Evolutionary conservation across 2,797 vertebrate genomes (phyloP), one percentile per base, ranked within the genome.

Genomic region (Chelmon rostratus): DNA sequence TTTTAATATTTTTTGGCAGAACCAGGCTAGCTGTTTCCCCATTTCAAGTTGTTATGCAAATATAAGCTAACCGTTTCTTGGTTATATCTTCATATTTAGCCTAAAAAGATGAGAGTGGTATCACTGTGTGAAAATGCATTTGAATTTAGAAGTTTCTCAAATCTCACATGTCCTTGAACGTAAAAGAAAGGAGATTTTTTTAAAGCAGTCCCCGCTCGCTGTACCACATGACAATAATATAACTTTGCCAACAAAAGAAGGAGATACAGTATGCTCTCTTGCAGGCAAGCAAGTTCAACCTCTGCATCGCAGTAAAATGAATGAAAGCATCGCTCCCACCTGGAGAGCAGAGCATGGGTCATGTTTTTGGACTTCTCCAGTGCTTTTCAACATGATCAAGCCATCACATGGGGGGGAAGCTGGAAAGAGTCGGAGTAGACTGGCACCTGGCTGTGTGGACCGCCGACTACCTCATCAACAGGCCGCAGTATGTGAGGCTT

Each of bases 161-260:
- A 59, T 68, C 18, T 68, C n/a, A 68, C 28, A 67, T 37, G 58
- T 65, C 18, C 2, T 59, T 65, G 13, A 79, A 56, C 6, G n/a
- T 42, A 15, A 47, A 15, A 73, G 61, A 50, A 38, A 53, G 21
- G 6, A 58, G 13, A 57, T 13, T 53, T 53, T 8, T 59, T 15
- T 56, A 65, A 49, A 56, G 57, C 38, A 38, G 56, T 1, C 1
- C 19, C 46, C 23, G 23, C 35, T 67, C 28, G 42, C 40, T 35
- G 37, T n/a, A 38, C 8, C 44, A n/a, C 6, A 4, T 21, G n/a
- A 69, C 9, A 21, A 64, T 25, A 21, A 68, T 40, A 35, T 18
- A 50, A 75, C 42, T 46, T 25, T 44, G 2, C 10, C 8, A 57
- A 64, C 35, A 68, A 61, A 57, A 44, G n/a, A 33, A 28, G 9